Percentiles rank a stretch among this genome's conserved stretches.
phyloP scores from a whole-genome alignment of 2,888 invertebrate genomes.

The Meta bourneti region DNA sequence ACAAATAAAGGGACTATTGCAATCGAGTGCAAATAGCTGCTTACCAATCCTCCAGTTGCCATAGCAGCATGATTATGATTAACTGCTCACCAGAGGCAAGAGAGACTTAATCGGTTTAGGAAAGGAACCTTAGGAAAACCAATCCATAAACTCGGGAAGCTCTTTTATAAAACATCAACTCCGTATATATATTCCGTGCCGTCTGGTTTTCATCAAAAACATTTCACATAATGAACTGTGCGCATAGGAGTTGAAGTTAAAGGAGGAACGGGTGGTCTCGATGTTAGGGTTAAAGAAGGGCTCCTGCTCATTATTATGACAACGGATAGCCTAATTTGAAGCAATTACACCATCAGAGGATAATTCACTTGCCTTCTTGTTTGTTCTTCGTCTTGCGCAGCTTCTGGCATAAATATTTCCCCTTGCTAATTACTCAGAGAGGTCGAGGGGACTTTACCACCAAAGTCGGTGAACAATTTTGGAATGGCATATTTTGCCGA shows the following conservation, averaged over 20 bases:
- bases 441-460: background rate
- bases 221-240: conserved; percentile 71
- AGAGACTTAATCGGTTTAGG: conserved; percentile 76
- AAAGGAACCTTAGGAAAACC: conserved; percentile 74
- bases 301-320: conserved; percentile 66
- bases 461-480: background rate
- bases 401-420: conserved; percentile 61
- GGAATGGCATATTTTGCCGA: background rate
- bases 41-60: conserved; percentile 74
- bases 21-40: conserved; percentile 68
- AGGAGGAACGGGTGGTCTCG: conserved; percentile 51
- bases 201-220: conserved; percentile 75
- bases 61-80: conserved; percentile 76
- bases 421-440: conserved; percentile 49
- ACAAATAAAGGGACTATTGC: conserved; percentile 73
- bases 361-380: conserved; percentile 70
- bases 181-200: conserved; percentile 43
- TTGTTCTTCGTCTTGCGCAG: conserved; percentile 57
- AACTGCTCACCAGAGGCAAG: conserved; percentile 64
- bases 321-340: conserved; percentile 74
- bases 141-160: conserved; percentile 73
- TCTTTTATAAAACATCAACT: conserved; percentile 76
- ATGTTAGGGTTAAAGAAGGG: conserved; percentile 57
- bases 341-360: conserved; percentile 71
- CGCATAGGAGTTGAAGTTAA: conserved; percentile 60